Base-by-base conservation (phyloP, 2,113 vertebrate genomes). In the Centrocercus urophasianus region DNA sequence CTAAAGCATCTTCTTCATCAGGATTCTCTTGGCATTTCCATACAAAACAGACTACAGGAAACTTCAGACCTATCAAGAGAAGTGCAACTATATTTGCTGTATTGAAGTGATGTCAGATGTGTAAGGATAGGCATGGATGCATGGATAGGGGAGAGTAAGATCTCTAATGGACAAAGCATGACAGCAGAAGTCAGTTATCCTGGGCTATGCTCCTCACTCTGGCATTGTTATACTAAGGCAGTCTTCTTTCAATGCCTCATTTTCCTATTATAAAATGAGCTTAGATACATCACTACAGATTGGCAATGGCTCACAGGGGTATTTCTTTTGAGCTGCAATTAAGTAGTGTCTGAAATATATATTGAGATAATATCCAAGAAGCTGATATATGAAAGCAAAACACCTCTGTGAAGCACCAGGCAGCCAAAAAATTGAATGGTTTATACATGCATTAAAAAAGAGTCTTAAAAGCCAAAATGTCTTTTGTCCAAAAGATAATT, bases 401-500 rank as follows among this genome's bases (percentile, higher is more conserved):
- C 25, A 83, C 21, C 43, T 80, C 57, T 70, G 4, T 4, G 1
- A 88, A 80, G 8, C 9, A 61, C 24, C 10, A 61, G 9, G n/a
- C 28, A 88, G 36, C 2, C 24, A 88, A 93, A 88, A 86, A 61
- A 50, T 48, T 8, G 16, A 65, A 75, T 38, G 8, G 21, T 38
- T 86, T 90, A 77, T 40, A 48, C 3, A 32, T 8, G 43, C 69
- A 82, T 42, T 88, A 83, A 86, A 83, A 95, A 57, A 5, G n/a
- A 27, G 30, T 83, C 70, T 78, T 91, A 86, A 93, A 94, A 78
- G 2, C 2, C 2, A 6, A 94, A 86, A 57, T 32, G 20, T 78
- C 32, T 81, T 19, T 30, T 91, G 61, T 79, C n/a, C 77, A 70
- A 72, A 78, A 75, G n/a, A 19, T 70, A 91, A 91, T 84, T 85